These are phyloP conservation scores for Benthochromis sp. DNA, from an alignment of 2,113 vertebrate genomes.

Conservation along the genomic window DNA sequence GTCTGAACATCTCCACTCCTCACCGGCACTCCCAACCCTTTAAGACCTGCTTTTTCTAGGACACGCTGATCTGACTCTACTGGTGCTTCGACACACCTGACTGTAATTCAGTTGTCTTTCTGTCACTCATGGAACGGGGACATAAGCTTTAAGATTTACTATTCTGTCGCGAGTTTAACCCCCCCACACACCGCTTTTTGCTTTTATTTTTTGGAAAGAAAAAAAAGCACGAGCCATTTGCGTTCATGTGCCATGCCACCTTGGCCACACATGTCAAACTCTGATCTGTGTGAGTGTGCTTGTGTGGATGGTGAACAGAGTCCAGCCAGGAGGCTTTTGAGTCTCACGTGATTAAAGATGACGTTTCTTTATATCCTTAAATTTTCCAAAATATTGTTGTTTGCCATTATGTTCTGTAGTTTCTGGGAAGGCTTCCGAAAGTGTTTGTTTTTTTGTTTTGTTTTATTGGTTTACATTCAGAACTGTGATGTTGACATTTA, in stretches of 20 bases:
- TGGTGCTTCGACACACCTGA: constrained; percentile 52
- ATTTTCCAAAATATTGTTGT: background rate
- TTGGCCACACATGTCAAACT: constrained; percentile 30
- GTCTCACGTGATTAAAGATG: background rate
- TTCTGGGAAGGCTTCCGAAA: constrained; percentile 1
- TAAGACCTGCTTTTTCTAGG: constrained; percentile 8
- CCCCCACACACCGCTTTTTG: background rate
- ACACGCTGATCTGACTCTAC: background rate
- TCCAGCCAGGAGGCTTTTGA: background rate
- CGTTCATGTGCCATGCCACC: constrained; percentile 44
- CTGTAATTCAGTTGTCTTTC: constrained; percentile 19
- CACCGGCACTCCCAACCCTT: constrained; percentile 5
- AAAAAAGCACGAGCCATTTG: background rate
- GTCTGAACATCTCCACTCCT: background rate
- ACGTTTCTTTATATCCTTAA: background rate
- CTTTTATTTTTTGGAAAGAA: background rate
- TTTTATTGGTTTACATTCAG: constrained; percentile 9
- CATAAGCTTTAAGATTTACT: constrained; percentile 30
- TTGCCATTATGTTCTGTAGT: background rate
- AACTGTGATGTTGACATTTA: constrained; percentile 6
- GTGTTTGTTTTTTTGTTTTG: background rate
- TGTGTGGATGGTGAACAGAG: background rate
- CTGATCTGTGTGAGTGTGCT: background rate
- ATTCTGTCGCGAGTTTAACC: background rate
- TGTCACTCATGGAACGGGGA: background rate